Evolutionary conservation across 2,113 vertebrate genomes (phyloP).

Genomic region (Chloropsis cyanopogon): DNA sequence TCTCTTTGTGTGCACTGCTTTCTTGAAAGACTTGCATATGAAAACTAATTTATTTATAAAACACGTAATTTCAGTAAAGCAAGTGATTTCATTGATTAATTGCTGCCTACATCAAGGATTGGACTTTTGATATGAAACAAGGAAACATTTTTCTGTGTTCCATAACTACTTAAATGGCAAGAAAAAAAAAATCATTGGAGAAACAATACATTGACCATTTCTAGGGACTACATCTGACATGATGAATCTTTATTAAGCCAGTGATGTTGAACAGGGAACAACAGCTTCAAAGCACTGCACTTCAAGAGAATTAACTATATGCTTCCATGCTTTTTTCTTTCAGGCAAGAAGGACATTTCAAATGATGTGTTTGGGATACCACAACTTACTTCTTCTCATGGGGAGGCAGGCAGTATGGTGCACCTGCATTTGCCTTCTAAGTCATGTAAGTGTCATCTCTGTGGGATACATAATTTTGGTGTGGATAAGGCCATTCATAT

Average conservation of each 20-base stretch:
- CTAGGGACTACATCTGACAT: neutral
- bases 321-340: neutral
- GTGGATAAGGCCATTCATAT: neutral
- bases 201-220: neutral
- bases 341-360: neutral
- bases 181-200: neutral
- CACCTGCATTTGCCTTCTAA: neutral
- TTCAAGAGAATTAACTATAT: constrained; percentile 2
- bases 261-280: neutral
- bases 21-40: neutral
- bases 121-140: neutral
- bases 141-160: neutral
- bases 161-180: neutral
- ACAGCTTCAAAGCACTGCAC: neutral
- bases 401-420: neutral
- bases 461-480: neutral
- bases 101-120: neutral
- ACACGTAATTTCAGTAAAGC: neutral
- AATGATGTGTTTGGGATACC: neutral
- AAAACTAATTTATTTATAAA: constrained; percentile 43
- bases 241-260: neutral
- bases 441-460: neutral
- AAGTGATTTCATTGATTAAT: constrained; percentile 5
- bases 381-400: neutral
- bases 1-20: neutral